A percentile compares a stretch with the other conserved stretches of the same genome.
Evolutionary conservation across 2,888 invertebrate genomes (phyloP).

Genomic region (Patella depressa): DNA sequence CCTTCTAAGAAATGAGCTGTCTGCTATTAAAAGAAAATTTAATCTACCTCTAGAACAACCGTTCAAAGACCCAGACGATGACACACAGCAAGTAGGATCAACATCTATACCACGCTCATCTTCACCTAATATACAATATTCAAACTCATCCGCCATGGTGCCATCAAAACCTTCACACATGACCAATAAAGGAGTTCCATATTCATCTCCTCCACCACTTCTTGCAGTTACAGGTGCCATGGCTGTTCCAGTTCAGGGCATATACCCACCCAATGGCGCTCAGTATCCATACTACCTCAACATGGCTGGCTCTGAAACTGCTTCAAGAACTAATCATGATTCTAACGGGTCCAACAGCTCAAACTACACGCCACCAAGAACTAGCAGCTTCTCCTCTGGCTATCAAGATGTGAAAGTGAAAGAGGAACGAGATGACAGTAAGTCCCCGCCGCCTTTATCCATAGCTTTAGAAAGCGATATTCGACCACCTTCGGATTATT

Average conservation of each 20-base stretch:
- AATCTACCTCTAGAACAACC: constrained; percentile 57
- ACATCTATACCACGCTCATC: constrained; percentile 18
- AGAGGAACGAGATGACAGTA: neutral
- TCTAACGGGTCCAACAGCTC: constrained; percentile 15
- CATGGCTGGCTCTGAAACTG: constrained; percentile 16
- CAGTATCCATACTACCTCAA: constrained; percentile 27
- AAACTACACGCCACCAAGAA: constrained; percentile 1
- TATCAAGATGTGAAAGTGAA: neutral
- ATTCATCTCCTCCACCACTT: constrained; percentile 40
- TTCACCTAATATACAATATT: neutral
- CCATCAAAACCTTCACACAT: neutral
- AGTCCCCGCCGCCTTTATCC: neutral
- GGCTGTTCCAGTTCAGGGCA: constrained; percentile 26
- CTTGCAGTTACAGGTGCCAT: constrained; percentile 33
- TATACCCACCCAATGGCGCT: constrained; percentile 19
- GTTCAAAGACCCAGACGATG: constrained; percentile 15
- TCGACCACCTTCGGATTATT: constrained; percentile 1
- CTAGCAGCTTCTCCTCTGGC: neutral
- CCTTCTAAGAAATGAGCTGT: constrained; percentile 90
- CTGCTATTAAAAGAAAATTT: constrained; percentile 88
- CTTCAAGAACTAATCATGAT: constrained; percentile 14
- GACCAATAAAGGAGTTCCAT: constrained; percentile 12
- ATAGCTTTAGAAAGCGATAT: constrained; percentile 4
- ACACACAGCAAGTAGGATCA: neutral
- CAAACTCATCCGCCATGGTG: neutral